phyloP scores from a whole-genome alignment of 30 jellyfish, hydroid and myxozoan species.

The Calvadosia cruxmelitensis region DNA sequence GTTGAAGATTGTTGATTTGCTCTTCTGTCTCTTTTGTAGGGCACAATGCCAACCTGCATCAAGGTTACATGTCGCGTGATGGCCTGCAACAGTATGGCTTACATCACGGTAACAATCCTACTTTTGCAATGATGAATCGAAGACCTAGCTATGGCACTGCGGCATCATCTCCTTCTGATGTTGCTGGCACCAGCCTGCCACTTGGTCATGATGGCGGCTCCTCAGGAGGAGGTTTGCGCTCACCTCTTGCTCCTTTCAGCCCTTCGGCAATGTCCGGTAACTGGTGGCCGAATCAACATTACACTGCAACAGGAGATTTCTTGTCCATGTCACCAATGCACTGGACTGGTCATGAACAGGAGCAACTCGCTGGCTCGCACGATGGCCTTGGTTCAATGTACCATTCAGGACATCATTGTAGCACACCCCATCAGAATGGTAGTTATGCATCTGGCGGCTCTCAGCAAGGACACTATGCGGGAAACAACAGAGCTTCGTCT shows the following conservation, averaged over 20 bases:
- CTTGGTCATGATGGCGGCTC: conserved; percentile 2
- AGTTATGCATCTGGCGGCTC: conserved; percentile 1
- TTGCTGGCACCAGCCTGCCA: conserved; percentile 7
- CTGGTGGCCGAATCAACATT: conserved; percentile 47
- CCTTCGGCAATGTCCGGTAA: conserved; percentile 4
- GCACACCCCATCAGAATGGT: not conserved
- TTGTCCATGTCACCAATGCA: conserved; percentile 29
- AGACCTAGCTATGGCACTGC: conserved; percentile 22
- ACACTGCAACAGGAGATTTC: conserved; percentile 27
- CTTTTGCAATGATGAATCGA: not conserved
- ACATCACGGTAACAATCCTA: not conserved
- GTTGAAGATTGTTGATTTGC: too few relatives aligned
- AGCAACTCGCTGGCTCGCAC: conserved; percentile 22
- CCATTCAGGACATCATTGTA: conserved; percentile 31
- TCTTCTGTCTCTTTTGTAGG: not conserved
- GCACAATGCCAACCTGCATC: not conserved
- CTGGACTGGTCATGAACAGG: conserved; percentile 46
- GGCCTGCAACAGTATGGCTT: not conserved
- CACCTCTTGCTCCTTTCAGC: conserved; percentile 17
- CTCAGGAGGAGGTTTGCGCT: conserved; percentile 11
- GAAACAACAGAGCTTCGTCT: not conserved
- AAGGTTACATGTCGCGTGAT: not conserved
- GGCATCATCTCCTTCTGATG: conserved; percentile 18
- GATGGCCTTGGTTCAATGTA: conserved; percentile 18
- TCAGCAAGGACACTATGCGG: not conserved